Evolutionary conservation across 1,140 invertebrate genomes (phyloP), one percentile per base, ranked within the genome.

Genomic region (Ips nitidus): DNA sequence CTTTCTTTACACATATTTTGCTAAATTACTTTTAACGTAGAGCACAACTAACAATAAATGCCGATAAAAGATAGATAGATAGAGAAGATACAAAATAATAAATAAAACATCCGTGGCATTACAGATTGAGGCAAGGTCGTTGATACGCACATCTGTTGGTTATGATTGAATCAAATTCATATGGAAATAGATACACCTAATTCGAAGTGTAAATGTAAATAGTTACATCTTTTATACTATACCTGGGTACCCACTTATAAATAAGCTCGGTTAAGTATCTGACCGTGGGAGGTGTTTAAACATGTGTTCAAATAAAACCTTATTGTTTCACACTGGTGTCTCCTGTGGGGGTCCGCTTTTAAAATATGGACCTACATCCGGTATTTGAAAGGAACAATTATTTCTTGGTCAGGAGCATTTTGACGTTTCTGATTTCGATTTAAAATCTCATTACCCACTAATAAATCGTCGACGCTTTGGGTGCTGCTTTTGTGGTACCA

Each of bases 291-390:
- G 74, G 75, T 75, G 71, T 75, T 73, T 74, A 76, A 76, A 77
- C 76, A 77, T 74, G 73, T 77, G 76, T 77, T 76, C 71, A 76
- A 76, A 77, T 77, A 76, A 74, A 75, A 76, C 73, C 75, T 74
- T 74, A 77, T 76, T 77, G 76, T 77, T 76, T 76, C 74, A 75
- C 72, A 70, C 73, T 55, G 50, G 4, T 41, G 62, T 65, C 52
- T 55, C 53, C 53, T 45, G 45, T 40, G 61, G 63, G 64, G 73
- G 72, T 73, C 73, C 72, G 70, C 73, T 67, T 73, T 22, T 67
- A 45, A 60, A 61, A 59, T 63, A 52, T 52, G 22, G 50, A 2
- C 45, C 47, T 61, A 63, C 61, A 63, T 63, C 61, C 61, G 61
- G 61, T 41, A 40, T 61, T 43, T 39, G 59, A 61, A 61, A 38